These are phyloP conservation scores for Amblyjoppa fuscipennis DNA, from an alignment of 2,888 invertebrate species.

Conservation along the genomic window DNA sequence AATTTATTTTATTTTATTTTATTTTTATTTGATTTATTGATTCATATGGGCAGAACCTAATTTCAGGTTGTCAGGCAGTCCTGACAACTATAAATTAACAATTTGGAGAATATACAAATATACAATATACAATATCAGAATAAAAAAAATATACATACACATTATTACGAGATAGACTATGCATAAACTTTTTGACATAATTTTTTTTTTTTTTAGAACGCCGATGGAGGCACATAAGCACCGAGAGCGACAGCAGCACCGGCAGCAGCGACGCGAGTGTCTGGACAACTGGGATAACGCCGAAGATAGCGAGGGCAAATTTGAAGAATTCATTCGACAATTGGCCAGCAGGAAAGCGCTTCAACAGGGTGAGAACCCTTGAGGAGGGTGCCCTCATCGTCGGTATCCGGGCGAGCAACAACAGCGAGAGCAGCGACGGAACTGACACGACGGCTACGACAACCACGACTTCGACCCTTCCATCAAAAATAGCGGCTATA, in stretches of 20 bases:
- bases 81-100: too few relatives aligned
- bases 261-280: conserved; percentile 81
- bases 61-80: too few relatives aligned
- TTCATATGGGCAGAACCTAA: too few relatives aligned
- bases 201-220: conserved; percentile 73
- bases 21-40: too few relatives aligned
- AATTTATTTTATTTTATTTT: background rate
- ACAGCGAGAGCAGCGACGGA: conserved; percentile 80
- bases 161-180: too few relatives aligned
- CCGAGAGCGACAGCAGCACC: conserved; percentile 82
- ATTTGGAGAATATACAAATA: too few relatives aligned
- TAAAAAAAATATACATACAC: too few relatives aligned
- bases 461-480: conserved; percentile 76
- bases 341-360: conserved; percentile 75
- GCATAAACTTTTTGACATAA: too few relatives aligned
- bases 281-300: conserved; percentile 81
- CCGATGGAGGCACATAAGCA: conserved; percentile 81
- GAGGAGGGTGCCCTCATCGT: conserved; percentile 77
- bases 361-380: conserved; percentile 75
- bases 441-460: conserved; percentile 79
- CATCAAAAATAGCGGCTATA: conserved; percentile 61
- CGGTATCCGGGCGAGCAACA: conserved; percentile 67
- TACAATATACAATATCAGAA: background rate
- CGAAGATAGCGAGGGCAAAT: conserved; percentile 72
- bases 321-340: conserved; percentile 74